Evolutionary conservation across 2,113 vertebrate genomes (phyloP), one percentile per base, ranked within the genome.

Genomic region (Calyptomena viridis): DNA sequence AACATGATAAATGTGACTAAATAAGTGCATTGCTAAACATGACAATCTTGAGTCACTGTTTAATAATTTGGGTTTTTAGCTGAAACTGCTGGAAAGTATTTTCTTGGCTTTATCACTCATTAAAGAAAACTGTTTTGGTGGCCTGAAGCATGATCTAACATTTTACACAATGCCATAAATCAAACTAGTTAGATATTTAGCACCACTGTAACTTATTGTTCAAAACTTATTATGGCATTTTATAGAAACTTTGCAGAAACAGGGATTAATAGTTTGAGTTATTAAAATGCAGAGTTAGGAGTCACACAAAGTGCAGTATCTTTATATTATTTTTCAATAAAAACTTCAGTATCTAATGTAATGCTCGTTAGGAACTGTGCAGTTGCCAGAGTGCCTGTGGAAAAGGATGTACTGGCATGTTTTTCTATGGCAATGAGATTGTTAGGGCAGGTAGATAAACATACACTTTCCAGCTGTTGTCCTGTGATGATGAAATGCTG

Each of bases 81-180:
- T 69, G 22, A 89, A 87, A 87, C 84, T 83, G 35, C 64, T 95
- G 88, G 67, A 80, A 96, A 56, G 58, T n/a, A 40, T 87, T 93
- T 96, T 87, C 56, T 95, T 28, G 47, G 50, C 24, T 68, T 94
- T 92, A 56, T 93, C 53, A 31, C 39, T 53, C n/a, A 15, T 64
- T 89, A 47, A 82, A 88, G 85, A 91, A 88, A 80, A 47, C 30
- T 72, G 8, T 60, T 95, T 84, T 78, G 63, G 53, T 94, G 89
- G 68, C 35, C 83, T 93, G 91, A 85, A 75, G 49, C 35, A 31
- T 62, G 56, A 89, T 80, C 68, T 86, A 59, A 73, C 55, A 35
- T 76, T 97, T 97, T 94, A 90, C 92, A 75, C 25, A 67, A n/a
- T 53, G 40, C 46, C 40, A 27, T 72, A 56, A 75, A 92, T 94